A percentile compares a stretch with the other conserved stretches of the same genome.
phyloP scores from a whole-genome alignment of 2,888 invertebrate genomes.

The Argyresthia albistria region DNA sequence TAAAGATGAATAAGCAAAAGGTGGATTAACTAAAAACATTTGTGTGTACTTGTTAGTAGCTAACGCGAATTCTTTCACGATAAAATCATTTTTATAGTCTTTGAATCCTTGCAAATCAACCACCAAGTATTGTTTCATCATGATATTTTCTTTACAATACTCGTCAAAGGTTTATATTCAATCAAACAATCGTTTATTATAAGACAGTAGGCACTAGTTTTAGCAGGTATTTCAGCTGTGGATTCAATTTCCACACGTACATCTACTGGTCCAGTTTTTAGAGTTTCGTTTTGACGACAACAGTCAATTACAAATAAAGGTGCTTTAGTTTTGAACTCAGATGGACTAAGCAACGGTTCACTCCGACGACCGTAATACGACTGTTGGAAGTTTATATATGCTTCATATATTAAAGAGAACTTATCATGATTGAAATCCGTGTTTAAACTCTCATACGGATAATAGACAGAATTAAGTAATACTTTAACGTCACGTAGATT shows the following conservation, averaged over 20 bases:
- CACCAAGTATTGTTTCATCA: slow-evolving; percentile 5
- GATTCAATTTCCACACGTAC: slow-evolving; percentile 21
- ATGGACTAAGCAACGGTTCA: slow-evolving; percentile 8
- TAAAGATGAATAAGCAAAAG: slow-evolving; percentile 2
- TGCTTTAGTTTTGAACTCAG: slow-evolving; percentile 15
- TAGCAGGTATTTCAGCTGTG: slow-evolving; percentile 13
- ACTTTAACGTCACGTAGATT: slow-evolving; percentile 7
- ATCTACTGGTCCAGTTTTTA: slow-evolving; percentile 19
- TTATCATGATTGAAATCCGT: slow-evolving; percentile 1
- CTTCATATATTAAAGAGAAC: slow-evolving; percentile 7
- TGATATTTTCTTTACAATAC: slow-evolving; percentile 14
- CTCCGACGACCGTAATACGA: slow-evolving; percentile 7
- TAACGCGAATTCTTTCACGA: slow-evolving; percentile 8
- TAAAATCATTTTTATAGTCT: slow-evolving; percentile 6
- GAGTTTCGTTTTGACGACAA: slow-evolving; percentile 18
- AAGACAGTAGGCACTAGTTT: slow-evolving; percentile 19
- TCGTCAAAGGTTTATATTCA: slow-evolving; percentile 16
- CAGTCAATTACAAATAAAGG: slow-evolving; percentile 21
- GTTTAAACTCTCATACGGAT: slow-evolving; percentile 8
- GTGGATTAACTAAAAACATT: slow-evolving; percentile 6
- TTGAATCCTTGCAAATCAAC: slow-evolving; percentile 9
- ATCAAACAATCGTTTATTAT: slow-evolving; percentile 16
- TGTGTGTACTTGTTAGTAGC: background rate
- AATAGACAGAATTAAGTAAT: slow-evolving; percentile 7
- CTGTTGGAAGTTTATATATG: slow-evolving; percentile 10